Conservation (phyloP, 2,113 vertebrate species). For the Eurypyga helias region DNA sequence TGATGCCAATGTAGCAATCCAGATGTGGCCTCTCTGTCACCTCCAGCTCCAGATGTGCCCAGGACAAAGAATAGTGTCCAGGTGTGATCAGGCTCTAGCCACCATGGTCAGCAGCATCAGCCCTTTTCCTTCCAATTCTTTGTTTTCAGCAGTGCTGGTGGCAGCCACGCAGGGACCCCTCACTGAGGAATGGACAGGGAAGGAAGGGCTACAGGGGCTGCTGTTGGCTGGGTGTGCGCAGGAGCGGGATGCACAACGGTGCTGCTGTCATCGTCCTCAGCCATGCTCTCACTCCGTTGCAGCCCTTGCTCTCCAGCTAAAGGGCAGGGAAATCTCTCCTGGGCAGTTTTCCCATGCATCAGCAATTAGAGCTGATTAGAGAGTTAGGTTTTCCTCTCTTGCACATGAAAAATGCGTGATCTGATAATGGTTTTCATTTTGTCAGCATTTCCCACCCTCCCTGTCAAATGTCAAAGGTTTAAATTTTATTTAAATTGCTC, state of each 20-base stretch:
- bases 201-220: fast-evolving
- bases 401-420: not conserved
- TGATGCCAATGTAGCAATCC: not conserved
- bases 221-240: fast-evolving
- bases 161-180: not conserved
- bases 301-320: not conserved
- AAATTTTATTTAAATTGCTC: not conserved
- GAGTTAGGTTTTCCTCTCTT: not conserved
- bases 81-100: not conserved
- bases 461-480: not conserved
- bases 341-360: not conserved
- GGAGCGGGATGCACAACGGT: fast-evolving
- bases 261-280: fast-evolving
- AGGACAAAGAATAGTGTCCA: not conserved
- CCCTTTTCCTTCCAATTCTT: not conserved
- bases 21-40: not conserved
- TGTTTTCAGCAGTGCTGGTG: fast-evolving
- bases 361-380: not conserved
- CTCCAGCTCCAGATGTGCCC: not conserved
- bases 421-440: not conserved
- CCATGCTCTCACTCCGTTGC: not conserved
- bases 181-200: fast-evolving
- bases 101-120: fast-evolving
- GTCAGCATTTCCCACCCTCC: not conserved
- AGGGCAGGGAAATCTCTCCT: not conserved